Conservation (phyloP, 2,113 vertebrate species). For the Lepus timidus region DNA sequence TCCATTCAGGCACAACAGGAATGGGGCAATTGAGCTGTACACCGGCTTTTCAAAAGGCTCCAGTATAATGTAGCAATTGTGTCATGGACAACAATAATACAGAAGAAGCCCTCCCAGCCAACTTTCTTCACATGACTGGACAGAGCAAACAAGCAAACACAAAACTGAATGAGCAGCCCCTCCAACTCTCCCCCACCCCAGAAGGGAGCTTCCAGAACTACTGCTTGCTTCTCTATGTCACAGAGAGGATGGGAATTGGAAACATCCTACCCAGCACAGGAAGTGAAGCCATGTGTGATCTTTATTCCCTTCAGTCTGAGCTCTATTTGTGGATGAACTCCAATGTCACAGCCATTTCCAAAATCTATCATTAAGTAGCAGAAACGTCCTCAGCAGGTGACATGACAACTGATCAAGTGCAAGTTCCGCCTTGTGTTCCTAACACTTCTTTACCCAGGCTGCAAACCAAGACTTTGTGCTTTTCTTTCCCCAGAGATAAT, state of each 20-base stretch:
- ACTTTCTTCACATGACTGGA: conserved; percentile 70
- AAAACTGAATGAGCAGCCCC: background rate
- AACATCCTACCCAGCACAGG: conserved; percentile 22
- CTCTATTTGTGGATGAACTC: conserved; percentile 62
- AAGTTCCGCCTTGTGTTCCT: conserved; percentile 61
- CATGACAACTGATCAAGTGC: conserved; percentile 70
- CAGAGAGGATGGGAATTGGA: background rate
- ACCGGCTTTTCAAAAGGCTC: conserved; percentile 65
- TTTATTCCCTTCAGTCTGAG: conserved; percentile 31
- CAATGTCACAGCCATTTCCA: conserved; percentile 41
- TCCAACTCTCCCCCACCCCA: background rate
- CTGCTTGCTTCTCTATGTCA: conserved; percentile 22
- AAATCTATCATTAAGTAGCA: conserved; percentile 73
- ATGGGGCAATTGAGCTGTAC: conserved; percentile 35
- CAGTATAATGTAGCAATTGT: conserved; percentile 70
- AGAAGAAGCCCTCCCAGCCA: conserved; percentile 54
- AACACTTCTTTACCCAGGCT: conserved; percentile 59
- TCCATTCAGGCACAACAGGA: conserved; percentile 37
- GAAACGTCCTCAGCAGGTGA: conserved; percentile 54
- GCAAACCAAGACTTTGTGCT: conserved; percentile 66
- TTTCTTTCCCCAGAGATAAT: conserved; percentile 73
- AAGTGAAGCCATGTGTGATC: conserved; percentile 59
- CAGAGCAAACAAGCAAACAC: conserved; percentile 74
- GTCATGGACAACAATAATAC: conserved; percentile 65
- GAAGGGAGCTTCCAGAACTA: conserved; percentile 62